Base-by-base conservation (phyloP, 2,888 invertebrate species). In the Cryptocheilus praepositus region DNA sequence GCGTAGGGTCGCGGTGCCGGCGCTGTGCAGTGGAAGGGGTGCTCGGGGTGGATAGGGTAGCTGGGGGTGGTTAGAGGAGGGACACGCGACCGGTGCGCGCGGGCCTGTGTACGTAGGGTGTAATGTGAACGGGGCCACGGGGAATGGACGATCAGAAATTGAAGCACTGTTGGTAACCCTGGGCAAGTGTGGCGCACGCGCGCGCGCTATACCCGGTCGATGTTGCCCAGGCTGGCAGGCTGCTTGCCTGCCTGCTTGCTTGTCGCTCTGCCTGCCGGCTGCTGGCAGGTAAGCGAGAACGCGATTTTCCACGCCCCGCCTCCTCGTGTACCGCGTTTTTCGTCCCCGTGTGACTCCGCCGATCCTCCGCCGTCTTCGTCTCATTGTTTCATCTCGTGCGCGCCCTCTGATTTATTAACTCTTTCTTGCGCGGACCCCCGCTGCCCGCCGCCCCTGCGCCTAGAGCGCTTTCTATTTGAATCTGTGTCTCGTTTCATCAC, bases 151-250 rank as follows among this genome's bases (percentile, higher is more conserved):
- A 83, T 85, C 81, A 81, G 75, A 81, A 84, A 84, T 84, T 79
- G 85, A 83, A 80, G 83, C 82, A 79, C 80, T 75, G 81, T 79
- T 83, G 81, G 85, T 85, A 85, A 82, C 82, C 80, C 82, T 79
- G 83, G 81, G 76, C 79, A 80, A 84, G 77, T 81, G 79, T 76
- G 79, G 83, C 84, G 85, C 84, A 71, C 77, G 85, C 79, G 81
- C 79, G 66, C 67, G 75, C 72, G 76, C 74, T 77, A 81, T 76
- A 80, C 80, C 84, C 85, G 87, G 87, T 87, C 87, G 87, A 87
- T 87, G 86, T 83, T 87, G 85, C 83, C 86, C 86, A 86, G 80
- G 86, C 84, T 84, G 83, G 85, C 7, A 36, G 36, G 36, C 36
- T 36, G 36, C 36, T 36, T 36, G 36, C 36, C 36, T 36, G 36